Percentiles rank a stretch among this genome's conserved stretches.
These are phyloP conservation scores for Elymnias hypermnestra DNA, from an alignment of 1,140 invertebrate species.

Conservation along the genomic window DNA sequence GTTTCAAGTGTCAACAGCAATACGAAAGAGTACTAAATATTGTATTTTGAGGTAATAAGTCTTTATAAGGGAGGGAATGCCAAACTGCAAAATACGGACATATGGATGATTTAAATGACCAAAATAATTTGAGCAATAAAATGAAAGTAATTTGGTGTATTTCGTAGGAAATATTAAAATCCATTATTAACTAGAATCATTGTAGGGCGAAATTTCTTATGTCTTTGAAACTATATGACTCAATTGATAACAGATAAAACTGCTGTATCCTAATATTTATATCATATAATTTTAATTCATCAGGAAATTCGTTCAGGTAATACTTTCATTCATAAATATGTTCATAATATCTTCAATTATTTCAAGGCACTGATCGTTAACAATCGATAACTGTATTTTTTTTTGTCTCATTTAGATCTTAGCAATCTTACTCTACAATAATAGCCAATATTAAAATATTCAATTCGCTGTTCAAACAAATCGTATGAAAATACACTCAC, in stretches of 20 bases:
- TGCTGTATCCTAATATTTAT: conserved; percentile 9
- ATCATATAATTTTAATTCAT: background rate
- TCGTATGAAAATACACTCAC: conserved; percentile 71
- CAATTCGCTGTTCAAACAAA: conserved; percentile 64
- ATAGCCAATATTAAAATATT: conserved; percentile 74
- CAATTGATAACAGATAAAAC: conserved; percentile 14
- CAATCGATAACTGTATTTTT: conserved; percentile 52
- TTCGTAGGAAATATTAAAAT: too few relatives aligned
- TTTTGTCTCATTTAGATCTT: conserved; percentile 57
- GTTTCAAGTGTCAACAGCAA: too few relatives aligned
- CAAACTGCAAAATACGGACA: too few relatives aligned
- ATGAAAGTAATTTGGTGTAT: too few relatives aligned
- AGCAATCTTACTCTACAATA: conserved; percentile 56
- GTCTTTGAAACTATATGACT: too few relatives aligned
- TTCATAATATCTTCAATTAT: conserved; percentile 60
- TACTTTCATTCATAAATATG: conserved; percentile 59
- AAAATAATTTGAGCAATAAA: too few relatives aligned
- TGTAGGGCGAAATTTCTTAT: too few relatives aligned
- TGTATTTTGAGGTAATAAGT: too few relatives aligned
- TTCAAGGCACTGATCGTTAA: conserved; percentile 68
- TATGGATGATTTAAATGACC: too few relatives aligned
- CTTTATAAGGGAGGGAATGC: too few relatives aligned
- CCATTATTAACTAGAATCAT: too few relatives aligned
- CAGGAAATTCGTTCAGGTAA: conserved; percentile 22
- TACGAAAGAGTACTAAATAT: too few relatives aligned